Evolutionary conservation across 2,888 invertebrate species (phyloP).

Genomic region (Lycocerus yunnanus): DNA sequence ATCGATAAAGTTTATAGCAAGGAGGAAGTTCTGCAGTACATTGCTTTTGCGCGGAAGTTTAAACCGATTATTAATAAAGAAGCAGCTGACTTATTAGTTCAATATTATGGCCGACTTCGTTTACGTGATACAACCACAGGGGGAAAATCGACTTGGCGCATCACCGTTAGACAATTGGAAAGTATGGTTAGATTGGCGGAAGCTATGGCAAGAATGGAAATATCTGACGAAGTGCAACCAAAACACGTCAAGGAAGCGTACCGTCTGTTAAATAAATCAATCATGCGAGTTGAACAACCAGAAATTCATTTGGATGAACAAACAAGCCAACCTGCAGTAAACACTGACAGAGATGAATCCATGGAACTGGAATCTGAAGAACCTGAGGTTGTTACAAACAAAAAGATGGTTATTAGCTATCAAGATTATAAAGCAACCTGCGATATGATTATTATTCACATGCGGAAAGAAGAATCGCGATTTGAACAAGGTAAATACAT

Average conservation of each 20-base stretch:
- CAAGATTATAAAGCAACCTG: conserved; percentile 93
- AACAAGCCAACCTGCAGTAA: conserved; percentile 62
- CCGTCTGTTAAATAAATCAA: conserved; percentile 87
- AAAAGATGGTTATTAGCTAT: conserved; percentile 81
- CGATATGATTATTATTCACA: conserved; percentile 87
- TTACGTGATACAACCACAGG: conserved; percentile 75
- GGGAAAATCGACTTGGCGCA: conserved; percentile 83
- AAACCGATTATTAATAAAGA: conserved; percentile 86
- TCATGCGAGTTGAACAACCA: conserved; percentile 96
- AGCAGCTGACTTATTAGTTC: conserved; percentile 81
- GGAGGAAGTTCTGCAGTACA: conserved; percentile 91
- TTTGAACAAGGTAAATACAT: conserved; percentile 63
- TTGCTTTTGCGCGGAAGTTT: conserved; percentile 95
- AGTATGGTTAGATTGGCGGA: conserved; percentile 96
- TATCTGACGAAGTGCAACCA: conserved; percentile 83
- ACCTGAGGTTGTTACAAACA: conserved; percentile 58
- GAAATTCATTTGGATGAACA: conserved; percentile 93
- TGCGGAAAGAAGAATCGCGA: conserved; percentile 82
- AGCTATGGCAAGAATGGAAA: conserved; percentile 95
- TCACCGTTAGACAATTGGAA: conserved; percentile 95
- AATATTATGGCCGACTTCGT: conserved; percentile 85
- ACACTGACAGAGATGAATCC: conserved; percentile 57
- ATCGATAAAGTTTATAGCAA: conserved; percentile 83
- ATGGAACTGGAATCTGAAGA: conserved; percentile 53
- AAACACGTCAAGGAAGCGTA: conserved; percentile 92